Evolutionary conservation across 1,140 invertebrate genomes (phyloP), one percentile per base, ranked within the genome.

Genomic region (Drosophila auraria): DNA sequence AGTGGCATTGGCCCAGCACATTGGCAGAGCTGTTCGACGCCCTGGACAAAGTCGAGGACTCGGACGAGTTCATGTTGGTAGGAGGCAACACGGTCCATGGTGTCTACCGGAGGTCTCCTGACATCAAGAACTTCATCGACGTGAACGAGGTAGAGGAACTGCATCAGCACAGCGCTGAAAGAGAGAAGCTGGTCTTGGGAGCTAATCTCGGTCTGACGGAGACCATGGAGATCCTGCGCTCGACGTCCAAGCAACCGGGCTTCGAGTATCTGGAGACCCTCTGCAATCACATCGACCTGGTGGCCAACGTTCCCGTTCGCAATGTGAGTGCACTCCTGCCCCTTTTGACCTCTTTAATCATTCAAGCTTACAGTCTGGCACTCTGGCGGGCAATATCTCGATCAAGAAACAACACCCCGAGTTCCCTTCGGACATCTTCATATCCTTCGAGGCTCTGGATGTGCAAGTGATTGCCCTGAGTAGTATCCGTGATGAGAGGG

Each of bases 351-450:
- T n/a, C 12, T 7, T 7, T 14, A 23, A 14, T 20, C 3, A 12
- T 0, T 25, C 0, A 5, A 17, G 12, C 15, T 51, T 59, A 11
- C 20, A 93, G 92, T 56, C 96, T 63, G 96, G 95, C 30, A 96
- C 95, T 6, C 90, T 97, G 70, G 97, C 96, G 36, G 97, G 97
- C 27, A 97, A 98, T 84, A 93, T 98, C 45, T 95, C 95, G 93
- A 94, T 97, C 63, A 97, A 97, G 92, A 95, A 97, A 73, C 80
- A 92, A 5, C 94, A 96, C 76, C 93, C 93, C 2, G 95, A 96
- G 68, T 97, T 97, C 86, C 96, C 95, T 2, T 97, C 97, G 0
- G 96, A 97, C 92, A 83, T 97, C 5, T 97, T 96, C 87, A 83
- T 97, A 23, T 93, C 96, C 12, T 93, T 97, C 17, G 95, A 96